Evolutionary conservation across 2,888 invertebrate species (phyloP), one percentile per base, ranked within the genome.

Genomic region (Lacanobia wlatinum): DNA sequence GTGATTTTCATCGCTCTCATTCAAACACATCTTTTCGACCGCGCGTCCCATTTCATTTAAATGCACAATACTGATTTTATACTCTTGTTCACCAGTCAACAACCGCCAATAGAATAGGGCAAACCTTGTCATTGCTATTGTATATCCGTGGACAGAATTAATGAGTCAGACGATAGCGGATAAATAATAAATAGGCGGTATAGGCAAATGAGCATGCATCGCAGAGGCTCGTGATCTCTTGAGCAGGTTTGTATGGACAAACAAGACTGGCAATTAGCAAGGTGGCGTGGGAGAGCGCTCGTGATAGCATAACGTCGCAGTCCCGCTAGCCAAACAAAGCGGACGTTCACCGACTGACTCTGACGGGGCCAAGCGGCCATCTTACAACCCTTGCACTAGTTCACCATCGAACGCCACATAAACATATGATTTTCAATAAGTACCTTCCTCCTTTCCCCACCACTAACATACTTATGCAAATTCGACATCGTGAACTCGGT

Each of bases 241-340:
- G 74, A 84, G 80, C 82, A 84, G 76, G 84, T 86, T 78, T 65
- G 73, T 84, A 79, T 81, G 71, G 73, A 75, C 84, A 89, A 88
- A 89, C 88, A 88, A 89, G 89, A 83, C 80, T 79, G 79, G 86
- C 88, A 91, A 91, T 91, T 90, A 91, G 85, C 87, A 81, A 75
- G 82, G 87, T 84, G 87, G 87, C 88, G 89, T 88, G 88, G 87
- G 89, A 88, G 88, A 87, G 76, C 69, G 69, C 18, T 76, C 78
- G 77, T 83, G 80, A 72, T 83, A 78, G 81, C 74, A 76, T 82
- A 80, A 78, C 82, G 84, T 82, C 71, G 66, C 73, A 73, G 90
- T 92, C 89, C 93, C 93, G 93, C 93, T 93, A 93, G 73, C 85
- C 92, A 92, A 93, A 93, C 91, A 92, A 83, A 80, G 83, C 87